Evolutionary conservation across 2,888 invertebrate genomes (phyloP), one percentile per base, ranked within the genome.

Genomic region (Hemicrepidius hirtus): DNA sequence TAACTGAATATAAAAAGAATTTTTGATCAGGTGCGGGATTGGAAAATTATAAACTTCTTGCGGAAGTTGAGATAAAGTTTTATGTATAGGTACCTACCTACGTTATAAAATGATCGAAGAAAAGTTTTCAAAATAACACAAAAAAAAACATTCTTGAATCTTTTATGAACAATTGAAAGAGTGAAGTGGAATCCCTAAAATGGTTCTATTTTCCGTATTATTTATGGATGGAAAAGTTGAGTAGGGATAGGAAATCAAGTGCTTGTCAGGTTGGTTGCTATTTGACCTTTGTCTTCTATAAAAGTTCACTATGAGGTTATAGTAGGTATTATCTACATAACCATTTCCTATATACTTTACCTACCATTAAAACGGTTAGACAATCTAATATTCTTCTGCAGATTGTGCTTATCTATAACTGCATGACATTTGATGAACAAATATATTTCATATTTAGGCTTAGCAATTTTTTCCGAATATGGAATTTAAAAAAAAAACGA

Each of bases 251-350:
- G 24, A 49, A 24, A 49, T 24, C 12, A 49, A 49, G 49, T 49
- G 49, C 49, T 49, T 20, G 49, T 49, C 24, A 49, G 49, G n/a
- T 24, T 49, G 21, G 49, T 12, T 24, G 24, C 49, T 49, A 24
- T 24, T 49, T 20, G n/a, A 24, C 24, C 44, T 44, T 44, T 44
- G 18, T 18, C 44, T 44, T 2, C 32, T 32, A 9, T 32, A 32
- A 32, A 32, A 32, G 32, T 32, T 32, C 32, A 32, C 24, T n/a
- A n/a, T n/a, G n/a, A n/a, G 24, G 24, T 24, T 2, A 2, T 24
- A 24, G 3, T 24, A 24, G 3, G 3, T 24, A 24, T 24, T 24
- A n/a, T n/a, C n/a, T 24, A 24, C 24, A 24, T 24, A 24, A 24
- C 24, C 24, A 24, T 24, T 24, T 5, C 3, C 5, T 5, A 24